phyloP scores from a whole-genome alignment of 2,888 invertebrate genomes.

The Protodeltote pygarga region DNA sequence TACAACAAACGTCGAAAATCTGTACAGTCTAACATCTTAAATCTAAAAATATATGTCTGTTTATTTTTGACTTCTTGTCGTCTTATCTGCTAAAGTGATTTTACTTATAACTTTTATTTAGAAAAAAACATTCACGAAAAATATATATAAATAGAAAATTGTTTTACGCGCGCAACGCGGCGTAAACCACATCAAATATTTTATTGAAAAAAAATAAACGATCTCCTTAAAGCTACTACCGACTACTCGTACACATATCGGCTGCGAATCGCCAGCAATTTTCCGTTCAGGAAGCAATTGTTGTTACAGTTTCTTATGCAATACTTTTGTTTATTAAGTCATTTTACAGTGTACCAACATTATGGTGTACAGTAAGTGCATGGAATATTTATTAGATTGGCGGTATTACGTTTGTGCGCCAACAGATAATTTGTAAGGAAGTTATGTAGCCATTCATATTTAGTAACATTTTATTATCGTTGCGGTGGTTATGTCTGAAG shows the following conservation, averaged over 20 bases:
- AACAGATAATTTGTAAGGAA: constrained; percentile 28
- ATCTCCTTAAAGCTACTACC: too few relatives aligned
- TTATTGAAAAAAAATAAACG: too few relatives aligned
- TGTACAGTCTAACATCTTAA: too few relatives aligned
- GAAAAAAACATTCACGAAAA: too few relatives aligned
- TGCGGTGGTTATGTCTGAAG: background rate
- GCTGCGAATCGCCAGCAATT: constrained; percentile 46
- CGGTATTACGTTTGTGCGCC: constrained; percentile 24
- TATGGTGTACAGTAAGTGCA: constrained; percentile 23
- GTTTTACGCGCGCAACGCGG: too few relatives aligned
- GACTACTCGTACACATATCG: constrained; percentile 44
- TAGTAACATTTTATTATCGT: background rate
- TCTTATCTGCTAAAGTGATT: too few relatives aligned
- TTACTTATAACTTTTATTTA: too few relatives aligned
- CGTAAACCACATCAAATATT: too few relatives aligned
- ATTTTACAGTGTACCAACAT: constrained; percentile 40
- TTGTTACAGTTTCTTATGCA: constrained; percentile 54
- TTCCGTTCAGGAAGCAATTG: constrained; percentile 45
- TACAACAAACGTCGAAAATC: too few relatives aligned
- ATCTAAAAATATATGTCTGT: too few relatives aligned
- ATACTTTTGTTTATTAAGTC: constrained; percentile 54
- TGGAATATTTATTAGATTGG: constrained; percentile 32
- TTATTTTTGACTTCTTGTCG: too few relatives aligned
- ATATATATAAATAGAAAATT: too few relatives aligned
- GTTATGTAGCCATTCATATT: constrained; percentile 5